Evolutionary conservation across 2,797 vertebrate genomes (phyloP).

Genomic region (Semotilus atromaculatus): DNA sequence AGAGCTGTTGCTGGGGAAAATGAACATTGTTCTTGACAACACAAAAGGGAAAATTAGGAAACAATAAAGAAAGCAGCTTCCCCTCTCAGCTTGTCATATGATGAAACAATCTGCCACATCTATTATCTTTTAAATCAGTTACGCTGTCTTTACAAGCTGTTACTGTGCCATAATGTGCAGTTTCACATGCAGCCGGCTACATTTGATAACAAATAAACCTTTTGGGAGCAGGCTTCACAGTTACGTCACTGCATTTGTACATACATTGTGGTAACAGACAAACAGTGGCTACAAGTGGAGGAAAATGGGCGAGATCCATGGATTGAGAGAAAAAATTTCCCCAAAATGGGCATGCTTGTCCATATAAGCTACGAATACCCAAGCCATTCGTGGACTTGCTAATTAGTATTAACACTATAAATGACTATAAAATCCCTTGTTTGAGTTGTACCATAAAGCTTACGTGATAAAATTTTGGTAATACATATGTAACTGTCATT

Average conservation of each 20-base stretch:
- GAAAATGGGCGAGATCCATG: not conserved
- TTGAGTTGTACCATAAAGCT: too few relatives aligned
- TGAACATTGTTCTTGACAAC: constrained; percentile 50
- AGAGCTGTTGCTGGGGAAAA: constrained; percentile 36
- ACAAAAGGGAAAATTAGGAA: constrained; percentile 47
- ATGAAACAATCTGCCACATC: constrained; percentile 25
- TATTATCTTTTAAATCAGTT: constrained; percentile 25
- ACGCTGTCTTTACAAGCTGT: not conserved
- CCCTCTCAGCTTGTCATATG: constrained; percentile 26
- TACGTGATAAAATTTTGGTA: too few relatives aligned
- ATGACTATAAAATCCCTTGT: too few relatives aligned
- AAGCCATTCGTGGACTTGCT: too few relatives aligned
- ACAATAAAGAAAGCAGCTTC: constrained; percentile 35
- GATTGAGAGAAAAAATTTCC: not conserved
- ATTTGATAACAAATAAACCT: not conserved
- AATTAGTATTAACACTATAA: too few relatives aligned
- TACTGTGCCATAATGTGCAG: constrained; percentile 1
- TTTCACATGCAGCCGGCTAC: not conserved
- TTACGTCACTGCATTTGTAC: not conserved
- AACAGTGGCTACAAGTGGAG: not conserved
- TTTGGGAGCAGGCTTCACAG: not conserved
- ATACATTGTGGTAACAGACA: too few relatives aligned
- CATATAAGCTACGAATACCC: too few relatives aligned
- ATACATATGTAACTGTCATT: too few relatives aligned
- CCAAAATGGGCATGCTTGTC: too few relatives aligned